Conservation (phyloP, 2,797 vertebrate species). For the Heteromormyrus szaboi region DNA sequence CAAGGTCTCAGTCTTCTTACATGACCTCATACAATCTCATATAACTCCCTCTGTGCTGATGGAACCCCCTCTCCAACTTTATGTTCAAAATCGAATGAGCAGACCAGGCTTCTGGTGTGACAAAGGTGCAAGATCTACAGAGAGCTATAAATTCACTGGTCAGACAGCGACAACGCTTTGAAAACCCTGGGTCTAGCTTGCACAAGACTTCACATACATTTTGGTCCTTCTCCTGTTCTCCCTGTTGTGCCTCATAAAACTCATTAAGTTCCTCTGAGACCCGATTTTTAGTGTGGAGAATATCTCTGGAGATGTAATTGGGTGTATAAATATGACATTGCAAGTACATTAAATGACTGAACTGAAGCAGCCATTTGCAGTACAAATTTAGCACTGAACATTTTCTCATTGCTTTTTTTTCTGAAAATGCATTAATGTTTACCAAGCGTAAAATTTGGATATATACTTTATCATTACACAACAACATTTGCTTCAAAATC, state of each 20-base stretch:
- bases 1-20: neutral
- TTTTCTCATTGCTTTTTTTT: neutral
- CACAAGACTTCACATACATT: neutral
- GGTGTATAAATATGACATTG: slow-evolving; percentile 6
- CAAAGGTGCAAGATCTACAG: slow-evolving; percentile 5
- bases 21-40: neutral
- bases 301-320: slow-evolving; percentile 8
- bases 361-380: neutral
- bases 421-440: neutral
- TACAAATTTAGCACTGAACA: neutral
- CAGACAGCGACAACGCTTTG: neutral
- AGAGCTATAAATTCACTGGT: neutral
- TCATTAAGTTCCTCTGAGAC: slow-evolving; percentile 12
- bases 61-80: neutral
- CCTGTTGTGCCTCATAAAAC: slow-evolving; percentile 9
- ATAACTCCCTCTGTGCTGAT: neutral
- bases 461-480: neutral
- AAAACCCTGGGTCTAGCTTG: neutral
- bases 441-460: slow-evolving; percentile 5
- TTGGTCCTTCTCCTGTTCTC: neutral
- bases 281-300: neutral
- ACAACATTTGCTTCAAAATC: neutral
- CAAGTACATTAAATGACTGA: neutral
- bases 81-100: neutral
- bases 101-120: neutral